Conservation (phyloP, 2,888 invertebrate species). For the Euphydryas editha region DNA sequence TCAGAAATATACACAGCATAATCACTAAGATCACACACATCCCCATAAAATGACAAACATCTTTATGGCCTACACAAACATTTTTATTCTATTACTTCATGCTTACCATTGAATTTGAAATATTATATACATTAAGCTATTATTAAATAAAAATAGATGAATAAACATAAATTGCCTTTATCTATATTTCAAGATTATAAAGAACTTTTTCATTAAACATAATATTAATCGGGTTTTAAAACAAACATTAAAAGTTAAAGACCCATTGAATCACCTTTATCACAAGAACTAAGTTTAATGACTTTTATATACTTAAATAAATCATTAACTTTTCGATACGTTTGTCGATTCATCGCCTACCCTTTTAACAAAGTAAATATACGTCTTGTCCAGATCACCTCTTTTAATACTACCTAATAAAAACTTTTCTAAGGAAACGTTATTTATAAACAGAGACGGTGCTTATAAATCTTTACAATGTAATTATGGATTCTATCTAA, state of each 20-base stretch:
- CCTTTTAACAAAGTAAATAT: constrained; percentile 15
- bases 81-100: too few species aligned
- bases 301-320: constrained; percentile 24
- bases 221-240: background rate
- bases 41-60: too few species aligned
- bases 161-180: background rate
- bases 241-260: constrained; percentile 7
- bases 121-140: too few species aligned
- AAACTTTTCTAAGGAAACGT: constrained; percentile 20
- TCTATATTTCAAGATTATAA: background rate
- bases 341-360: constrained; percentile 16
- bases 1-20: too few species aligned
- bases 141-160: too few species aligned
- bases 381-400: background rate
- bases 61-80: too few species aligned
- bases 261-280: constrained; percentile 19
- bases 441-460: constrained; percentile 27
- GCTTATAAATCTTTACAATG: constrained; percentile 30
- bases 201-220: background rate
- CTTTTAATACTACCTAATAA: constrained; percentile 28
- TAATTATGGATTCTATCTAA: constrained; percentile 26
- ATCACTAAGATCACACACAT: too few species aligned
- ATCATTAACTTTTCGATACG: constrained; percentile 22
- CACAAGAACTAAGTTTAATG: constrained; percentile 18
- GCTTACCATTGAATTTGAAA: too few species aligned